A percentile compares a stretch with the other conserved stretches of the same genome.
Evolutionary conservation across 2,888 invertebrate genomes (phyloP).

Genomic region (Ephialtes manifestator): DNA sequence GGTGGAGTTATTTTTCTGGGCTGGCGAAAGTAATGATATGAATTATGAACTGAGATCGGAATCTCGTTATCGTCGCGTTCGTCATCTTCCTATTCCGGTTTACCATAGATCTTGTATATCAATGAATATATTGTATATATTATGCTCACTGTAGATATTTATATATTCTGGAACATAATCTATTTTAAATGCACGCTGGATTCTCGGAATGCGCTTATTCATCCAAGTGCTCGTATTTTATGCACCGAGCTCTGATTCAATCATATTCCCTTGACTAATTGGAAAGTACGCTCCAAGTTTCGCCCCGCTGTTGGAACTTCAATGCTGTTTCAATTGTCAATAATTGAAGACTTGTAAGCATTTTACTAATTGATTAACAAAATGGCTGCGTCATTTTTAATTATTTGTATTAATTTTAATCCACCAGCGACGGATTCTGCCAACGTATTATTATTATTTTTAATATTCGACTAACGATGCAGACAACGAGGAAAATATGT

Average conservation of each 20-base stretch:
- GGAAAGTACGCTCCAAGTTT: neutral
- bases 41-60: conserved; percentile 27
- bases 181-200: neutral
- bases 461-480: neutral
- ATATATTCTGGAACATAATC: neutral
- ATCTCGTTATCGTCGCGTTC: neutral
- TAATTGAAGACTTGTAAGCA: neutral
- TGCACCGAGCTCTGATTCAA: neutral
- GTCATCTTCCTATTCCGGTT: neutral
- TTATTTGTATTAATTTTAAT: neutral
- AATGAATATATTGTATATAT: neutral
- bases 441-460: neutral
- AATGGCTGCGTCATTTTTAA: neutral
- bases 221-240: neutral
- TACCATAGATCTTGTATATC: neutral
- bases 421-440: neutral
- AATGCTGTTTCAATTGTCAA: too few relatives aligned
- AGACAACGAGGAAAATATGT: neutral
- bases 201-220: neutral
- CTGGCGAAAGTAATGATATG: neutral
- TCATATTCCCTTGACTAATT: neutral
- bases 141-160: neutral
- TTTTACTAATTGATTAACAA: neutral
- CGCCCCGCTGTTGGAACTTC: neutral
- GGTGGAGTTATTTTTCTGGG: neutral